Base-by-base conservation (phyloP, 1,140 invertebrate species). In the Nymphalis io region DNA sequence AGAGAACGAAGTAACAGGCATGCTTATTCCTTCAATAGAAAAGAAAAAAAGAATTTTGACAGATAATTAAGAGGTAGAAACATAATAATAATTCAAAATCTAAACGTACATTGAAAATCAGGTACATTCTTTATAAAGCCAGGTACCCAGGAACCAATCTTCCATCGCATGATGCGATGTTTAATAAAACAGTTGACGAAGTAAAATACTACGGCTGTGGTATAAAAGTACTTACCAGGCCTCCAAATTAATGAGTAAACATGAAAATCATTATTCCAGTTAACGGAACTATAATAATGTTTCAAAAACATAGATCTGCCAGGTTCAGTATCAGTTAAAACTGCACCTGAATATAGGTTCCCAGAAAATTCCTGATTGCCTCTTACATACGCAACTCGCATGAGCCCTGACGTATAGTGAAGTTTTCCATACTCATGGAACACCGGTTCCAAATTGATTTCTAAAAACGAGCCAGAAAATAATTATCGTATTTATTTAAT, bases 361-460 rank as follows among this genome's bases (percentile, higher is more conserved):
- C 8, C 2, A 1, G 42, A 48, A 11, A 16, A 12, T 61, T 61
- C 60, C 33, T 27, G 44, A 20, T 61, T 61, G 4, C 60, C 60
- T 12, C 11, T 61, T 1, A 46, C 11, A 11, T n/a, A 61, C 8
- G 60, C 60, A 4, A 61, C 33, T 48, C 60, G 21, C 23, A 61
- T 48, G 11, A 61, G 6, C 11, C 60, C 60, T 42, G 60, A 61
- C 27, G 42, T 42, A 61, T 48, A 61, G 27, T 33, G 60, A 6
- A 12, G n/a, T 46, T 27, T 61, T 16, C 60, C 60, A 48, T 61
- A 61, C 15, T 61, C 60, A 3, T 61, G 20, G 8, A 33, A 5
- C 4, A 11, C n/a, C 2, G 60, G 60, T 46, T 61, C 60, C 60
- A 61, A 46, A 61, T 48, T 48, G 10, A 61, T 61, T 61, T 61